Evolutionary conservation across 2,797 vertebrate species (phyloP).

Genomic region (Danio kyathit): DNA sequence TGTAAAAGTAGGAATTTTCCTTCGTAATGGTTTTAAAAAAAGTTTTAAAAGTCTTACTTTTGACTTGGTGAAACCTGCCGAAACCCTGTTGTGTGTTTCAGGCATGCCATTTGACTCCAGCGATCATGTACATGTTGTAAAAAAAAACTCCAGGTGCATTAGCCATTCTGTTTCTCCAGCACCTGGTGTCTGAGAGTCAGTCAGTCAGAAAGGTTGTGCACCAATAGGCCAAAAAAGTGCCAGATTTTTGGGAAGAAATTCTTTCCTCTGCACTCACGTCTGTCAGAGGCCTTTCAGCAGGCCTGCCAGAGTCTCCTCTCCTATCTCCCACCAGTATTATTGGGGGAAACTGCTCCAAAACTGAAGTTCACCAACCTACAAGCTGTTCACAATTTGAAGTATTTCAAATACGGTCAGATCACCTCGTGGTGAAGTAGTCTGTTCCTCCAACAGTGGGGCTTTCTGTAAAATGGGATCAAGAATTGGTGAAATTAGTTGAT

Average conservation of each 20-base stretch:
- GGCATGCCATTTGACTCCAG: constrained; percentile 33
- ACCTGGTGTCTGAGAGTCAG: constrained; percentile 62
- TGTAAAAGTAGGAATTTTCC: no score
- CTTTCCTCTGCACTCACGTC: constrained; percentile 68
- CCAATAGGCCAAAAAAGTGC: constrained; percentile 54
- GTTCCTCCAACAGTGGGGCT: neutral
- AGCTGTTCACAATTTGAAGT: constrained; percentile 21
- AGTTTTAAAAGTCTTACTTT: no score
- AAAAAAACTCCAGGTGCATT: constrained; percentile 63
- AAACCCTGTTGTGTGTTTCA: constrained; percentile 17
- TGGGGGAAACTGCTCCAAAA: constrained; percentile 7
- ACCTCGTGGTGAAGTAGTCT: constrained; percentile 27
- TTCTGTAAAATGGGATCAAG: neutral
- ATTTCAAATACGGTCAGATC: constrained; percentile 4
- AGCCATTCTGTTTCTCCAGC: constrained; percentile 54
- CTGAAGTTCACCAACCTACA: constrained; percentile 18
- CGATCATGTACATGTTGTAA: constrained; percentile 38
- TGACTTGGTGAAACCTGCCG: no score
- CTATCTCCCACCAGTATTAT: constrained; percentile 11
- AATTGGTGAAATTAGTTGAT: neutral
- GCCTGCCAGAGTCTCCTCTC: constrained; percentile 57
- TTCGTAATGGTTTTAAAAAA: constrained; percentile 15
- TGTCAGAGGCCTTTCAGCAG: constrained; percentile 57
- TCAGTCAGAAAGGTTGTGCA: constrained; percentile 21
- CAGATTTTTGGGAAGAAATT: constrained; percentile 64